Evolutionary conservation across 1,140 invertebrate genomes (phyloP).

Genomic region (Pogonomyrmex californicus): DNA sequence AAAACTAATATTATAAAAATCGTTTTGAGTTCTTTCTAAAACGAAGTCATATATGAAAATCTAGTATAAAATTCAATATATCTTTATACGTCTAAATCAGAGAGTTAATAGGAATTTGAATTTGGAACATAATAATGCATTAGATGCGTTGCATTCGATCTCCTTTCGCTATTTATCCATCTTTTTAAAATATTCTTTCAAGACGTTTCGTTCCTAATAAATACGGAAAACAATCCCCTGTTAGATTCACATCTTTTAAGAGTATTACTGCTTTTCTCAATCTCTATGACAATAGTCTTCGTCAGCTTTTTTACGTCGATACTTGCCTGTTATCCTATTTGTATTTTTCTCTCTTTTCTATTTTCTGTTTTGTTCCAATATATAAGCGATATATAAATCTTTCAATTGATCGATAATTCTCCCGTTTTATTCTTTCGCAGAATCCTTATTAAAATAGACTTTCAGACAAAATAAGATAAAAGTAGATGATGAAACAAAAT

Average conservation of each 20-base stretch:
- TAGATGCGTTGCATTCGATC: background rate
- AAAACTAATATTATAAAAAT: constrained; percentile 10
- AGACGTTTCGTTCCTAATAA: background rate
- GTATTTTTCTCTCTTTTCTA: background rate
- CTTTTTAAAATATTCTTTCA: background rate
- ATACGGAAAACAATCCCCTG: constrained; percentile 1
- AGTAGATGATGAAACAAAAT: background rate
- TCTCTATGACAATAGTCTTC: background rate
- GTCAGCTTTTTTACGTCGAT: constrained; percentile 8
- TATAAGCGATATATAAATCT: background rate
- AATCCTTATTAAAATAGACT: constrained; percentile 10
- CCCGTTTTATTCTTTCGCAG: background rate
- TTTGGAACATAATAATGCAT: background rate
- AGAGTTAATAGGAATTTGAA: background rate
- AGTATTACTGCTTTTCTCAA: background rate
- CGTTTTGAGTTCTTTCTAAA: background rate
- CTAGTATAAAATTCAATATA: background rate
- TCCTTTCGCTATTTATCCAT: background rate
- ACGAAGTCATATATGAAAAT: background rate
- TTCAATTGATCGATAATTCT: background rate
- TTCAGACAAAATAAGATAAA: background rate
- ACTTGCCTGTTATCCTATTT: constrained; percentile 7
- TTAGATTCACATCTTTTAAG: constrained; percentile 35
- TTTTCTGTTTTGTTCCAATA: background rate
- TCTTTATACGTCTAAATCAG: background rate